Percentiles rank a stretch among this genome's conserved stretches.
phyloP scores from a whole-genome alignment of 2,888 invertebrate genomes.

The Harpalus rubripes region DNA sequence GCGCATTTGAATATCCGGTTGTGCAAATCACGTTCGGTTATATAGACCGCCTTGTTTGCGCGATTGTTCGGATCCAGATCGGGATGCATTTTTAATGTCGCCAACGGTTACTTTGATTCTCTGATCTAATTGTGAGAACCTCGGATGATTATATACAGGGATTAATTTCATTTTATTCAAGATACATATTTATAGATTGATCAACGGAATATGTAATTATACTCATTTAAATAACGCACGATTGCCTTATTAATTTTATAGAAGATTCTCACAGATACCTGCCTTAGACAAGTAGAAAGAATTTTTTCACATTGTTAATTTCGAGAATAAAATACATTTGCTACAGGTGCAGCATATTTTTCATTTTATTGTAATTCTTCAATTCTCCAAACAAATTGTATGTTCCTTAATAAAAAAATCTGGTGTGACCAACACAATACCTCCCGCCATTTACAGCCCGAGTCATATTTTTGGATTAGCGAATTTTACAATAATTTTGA shows the following conservation, averaged over 20 bases:
- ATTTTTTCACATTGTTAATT: too few species aligned
- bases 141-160: slow-evolving; percentile 27
- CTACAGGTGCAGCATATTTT: too few species aligned
- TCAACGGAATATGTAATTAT: slow-evolving; percentile 47
- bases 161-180: slow-evolving; percentile 34
- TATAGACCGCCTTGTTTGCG: slow-evolving; percentile 6
- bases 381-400: too few species aligned
- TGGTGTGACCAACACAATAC: too few species aligned
- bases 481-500: too few species aligned
- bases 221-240: slow-evolving; percentile 20
- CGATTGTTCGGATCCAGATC: slow-evolving; percentile 43
- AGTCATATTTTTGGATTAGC: too few species aligned
- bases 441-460: too few species aligned
- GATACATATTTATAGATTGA: slow-evolving; percentile 53
- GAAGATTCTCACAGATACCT: background rate
- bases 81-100: slow-evolving; percentile 51
- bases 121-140: slow-evolving; percentile 42
- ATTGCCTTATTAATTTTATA: background rate
- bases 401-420: too few species aligned
- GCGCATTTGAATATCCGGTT: slow-evolving; percentile 62
- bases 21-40: slow-evolving; percentile 56
- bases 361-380: too few species aligned
- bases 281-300: too few species aligned
- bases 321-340: too few species aligned
- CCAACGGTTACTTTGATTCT: slow-evolving; percentile 36